phyloP scores from a whole-genome alignment of 2,888 invertebrate genomes.

The Amblyjoppa proteus region DNA sequence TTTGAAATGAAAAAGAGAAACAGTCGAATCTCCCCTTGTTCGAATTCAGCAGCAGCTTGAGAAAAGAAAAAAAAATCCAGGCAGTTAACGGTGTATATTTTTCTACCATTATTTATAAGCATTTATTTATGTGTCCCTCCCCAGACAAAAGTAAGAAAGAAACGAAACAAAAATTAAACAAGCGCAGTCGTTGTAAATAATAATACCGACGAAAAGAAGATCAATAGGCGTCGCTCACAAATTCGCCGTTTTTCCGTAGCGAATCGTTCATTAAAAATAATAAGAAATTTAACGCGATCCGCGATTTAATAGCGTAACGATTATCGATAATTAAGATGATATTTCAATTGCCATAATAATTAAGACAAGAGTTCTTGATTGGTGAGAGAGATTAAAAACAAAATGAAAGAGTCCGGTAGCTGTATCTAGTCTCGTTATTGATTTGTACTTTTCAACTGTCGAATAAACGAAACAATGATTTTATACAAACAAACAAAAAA shows the following conservation, averaged over 20 bases:
- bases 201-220: neutral
- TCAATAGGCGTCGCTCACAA: neutral
- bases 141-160: slow-evolving; percentile 40
- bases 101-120: slow-evolving; percentile 79
- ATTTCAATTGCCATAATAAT: slow-evolving; percentile 72
- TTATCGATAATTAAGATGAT: slow-evolving; percentile 68
- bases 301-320: slow-evolving; percentile 53
- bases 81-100: slow-evolving; percentile 76
- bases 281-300: slow-evolving; percentile 18
- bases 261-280: slow-evolving; percentile 17
- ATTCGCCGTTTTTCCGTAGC: slow-evolving; percentile 13
- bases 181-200: slow-evolving; percentile 15
- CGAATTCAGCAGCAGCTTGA: slow-evolving; percentile 40
- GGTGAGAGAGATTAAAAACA: slow-evolving; percentile 69
- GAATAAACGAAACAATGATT: slow-evolving; percentile 76
- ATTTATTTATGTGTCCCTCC: slow-evolving; percentile 76
- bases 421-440: slow-evolving; percentile 82
- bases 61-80: slow-evolving; percentile 61
- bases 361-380: slow-evolving; percentile 71
- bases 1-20: neutral
- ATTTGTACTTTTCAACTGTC: slow-evolving; percentile 82
- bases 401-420: slow-evolving; percentile 77
- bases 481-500: slow-evolving; percentile 62
- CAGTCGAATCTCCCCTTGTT: slow-evolving; percentile 60
- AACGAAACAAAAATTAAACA: slow-evolving; percentile 11